phyloP scores from a whole-genome alignment of 2,113 vertebrate species.

The Gasterosteus aculeatus region DNA sequence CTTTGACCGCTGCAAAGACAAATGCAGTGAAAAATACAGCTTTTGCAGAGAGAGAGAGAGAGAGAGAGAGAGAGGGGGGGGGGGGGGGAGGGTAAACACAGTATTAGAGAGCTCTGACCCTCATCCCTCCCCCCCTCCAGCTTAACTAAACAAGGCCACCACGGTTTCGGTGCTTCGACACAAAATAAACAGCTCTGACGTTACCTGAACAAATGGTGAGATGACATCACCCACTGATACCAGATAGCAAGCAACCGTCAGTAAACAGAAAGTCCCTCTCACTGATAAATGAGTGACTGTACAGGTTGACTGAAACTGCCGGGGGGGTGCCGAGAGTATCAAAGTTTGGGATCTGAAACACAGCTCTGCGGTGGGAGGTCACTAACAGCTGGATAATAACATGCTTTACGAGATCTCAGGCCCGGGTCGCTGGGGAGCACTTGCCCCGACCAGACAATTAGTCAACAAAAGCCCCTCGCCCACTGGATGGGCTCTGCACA shows the following conservation, averaged over 20 bases:
- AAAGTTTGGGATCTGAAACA: conserved; percentile 7
- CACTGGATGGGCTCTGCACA: conserved; percentile 15
- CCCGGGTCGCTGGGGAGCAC: conserved; percentile 34
- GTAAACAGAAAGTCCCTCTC: conserved; percentile 35
- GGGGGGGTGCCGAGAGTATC: not conserved
- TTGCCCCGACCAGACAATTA: conserved; percentile 55
- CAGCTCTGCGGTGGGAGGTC: conserved; percentile 1
- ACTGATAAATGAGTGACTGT: conserved; percentile 55
- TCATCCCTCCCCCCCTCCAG: conserved; percentile 46
- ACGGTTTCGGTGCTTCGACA: conserved; percentile 73
- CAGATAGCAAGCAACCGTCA: conserved; percentile 64
- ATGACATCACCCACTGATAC: conserved; percentile 80
- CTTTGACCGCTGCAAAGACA: conserved; percentile 64
- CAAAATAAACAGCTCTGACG: conserved; percentile 77
- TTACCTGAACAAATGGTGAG: conserved; percentile 67
- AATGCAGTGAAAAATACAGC: conserved; percentile 48
- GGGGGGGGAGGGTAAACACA: conserved; percentile 67
- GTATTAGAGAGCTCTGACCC: conserved; percentile 49
- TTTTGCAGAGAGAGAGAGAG: conserved; percentile 43
- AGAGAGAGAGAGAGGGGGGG: conserved; percentile 31
- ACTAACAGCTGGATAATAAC: conserved; percentile 43
- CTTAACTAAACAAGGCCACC: conserved; percentile 74
- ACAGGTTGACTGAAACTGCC: conserved; percentile 44
- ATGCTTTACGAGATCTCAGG: conserved; percentile 28
- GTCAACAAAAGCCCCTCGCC: conserved; percentile 47